Evolutionary conservation across 2,797 vertebrate species (phyloP), one percentile per base, ranked within the genome.

Genomic region (Ctenochaetus hawaiiensis): DNA sequence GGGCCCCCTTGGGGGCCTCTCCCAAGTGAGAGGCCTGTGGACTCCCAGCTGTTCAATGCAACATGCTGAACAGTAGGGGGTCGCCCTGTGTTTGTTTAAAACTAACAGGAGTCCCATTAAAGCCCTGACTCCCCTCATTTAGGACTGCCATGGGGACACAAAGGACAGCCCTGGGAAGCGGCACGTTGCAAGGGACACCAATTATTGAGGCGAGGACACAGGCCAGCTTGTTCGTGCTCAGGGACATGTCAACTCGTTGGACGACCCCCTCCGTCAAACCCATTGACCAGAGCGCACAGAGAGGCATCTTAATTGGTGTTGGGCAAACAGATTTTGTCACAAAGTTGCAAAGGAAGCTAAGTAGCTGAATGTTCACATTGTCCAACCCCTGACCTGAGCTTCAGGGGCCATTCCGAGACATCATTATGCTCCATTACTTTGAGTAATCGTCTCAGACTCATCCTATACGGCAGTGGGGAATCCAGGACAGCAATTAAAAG

Each of bases 281-380:
- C 93, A 95, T 95, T 96, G 94, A 96, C 92, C 88, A 90, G 78
- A 90, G 90, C 73, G 82, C 87, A 92, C 83, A 77, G 91, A 94
- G 93, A 94, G 93, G 93, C 94, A 94, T 94, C 94, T 94, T 96
- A 96, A 96, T 96, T 96, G 95, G 95, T 96, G 95, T 96, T 96
- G 95, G 95, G 92, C 94, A 96, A 96, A 96, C 94, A 96, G 91
- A 95, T 95, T 96, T 96, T 95, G 94, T 95, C 94, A 96, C 94
- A 95, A 95, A 95, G 94, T 95, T 95, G 95, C 95, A 95, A 95
- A 95, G 93, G 94, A 96, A 95, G 95, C 95, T 96, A 96, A 96
- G 95, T 96, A 96, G 95, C 95, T 96, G 95, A 96, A 95, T 95
- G 94, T 95, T 95, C 94, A 95, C 95, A 95, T 96, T 95, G 95